phyloP scores from a whole-genome alignment of 2,888 invertebrate genomes.

The Drosophila nr. medialis region DNA sequence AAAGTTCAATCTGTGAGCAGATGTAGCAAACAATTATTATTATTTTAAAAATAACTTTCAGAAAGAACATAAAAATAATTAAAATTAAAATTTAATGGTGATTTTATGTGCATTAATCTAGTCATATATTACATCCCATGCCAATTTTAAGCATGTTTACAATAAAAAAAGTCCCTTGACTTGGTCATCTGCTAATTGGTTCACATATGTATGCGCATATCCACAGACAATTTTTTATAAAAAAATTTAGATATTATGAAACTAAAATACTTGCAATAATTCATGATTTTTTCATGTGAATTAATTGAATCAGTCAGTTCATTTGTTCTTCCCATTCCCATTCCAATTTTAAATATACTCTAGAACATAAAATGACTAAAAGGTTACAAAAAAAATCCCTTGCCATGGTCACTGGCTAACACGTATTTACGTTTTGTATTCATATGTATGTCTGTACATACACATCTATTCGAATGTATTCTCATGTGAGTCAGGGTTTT shows the following conservation, averaged over 20 bases:
- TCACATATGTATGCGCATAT: neutral
- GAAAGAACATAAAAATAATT: neutral
- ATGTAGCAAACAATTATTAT: neutral
- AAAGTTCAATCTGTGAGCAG: neutral
- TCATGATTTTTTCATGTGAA: neutral
- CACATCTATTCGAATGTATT: neutral
- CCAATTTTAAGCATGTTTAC: neutral
- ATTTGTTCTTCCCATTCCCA: neutral
- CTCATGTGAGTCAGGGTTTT: conserved; percentile 20
- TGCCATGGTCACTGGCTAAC: conserved; percentile 1
- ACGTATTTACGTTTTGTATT: conserved; percentile 3
- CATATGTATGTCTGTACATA: neutral
- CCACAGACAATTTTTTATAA: neutral
- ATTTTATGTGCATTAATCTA: neutral
- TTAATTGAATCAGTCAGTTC: neutral
- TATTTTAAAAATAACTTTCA: neutral
- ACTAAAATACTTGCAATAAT: neutral
- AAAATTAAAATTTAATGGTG: neutral
- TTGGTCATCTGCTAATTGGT: conserved; percentile 9
- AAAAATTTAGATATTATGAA: neutral
- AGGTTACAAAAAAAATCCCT: conserved; percentile 27
- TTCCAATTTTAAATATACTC: neutral
- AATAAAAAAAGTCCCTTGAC: conserved; percentile 31
- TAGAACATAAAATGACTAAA: neutral
- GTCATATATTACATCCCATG: neutral